Evolutionary conservation across 64 coral and sea anemone genomes (phyloP).

Genomic region (Actinia equina): DNA sequence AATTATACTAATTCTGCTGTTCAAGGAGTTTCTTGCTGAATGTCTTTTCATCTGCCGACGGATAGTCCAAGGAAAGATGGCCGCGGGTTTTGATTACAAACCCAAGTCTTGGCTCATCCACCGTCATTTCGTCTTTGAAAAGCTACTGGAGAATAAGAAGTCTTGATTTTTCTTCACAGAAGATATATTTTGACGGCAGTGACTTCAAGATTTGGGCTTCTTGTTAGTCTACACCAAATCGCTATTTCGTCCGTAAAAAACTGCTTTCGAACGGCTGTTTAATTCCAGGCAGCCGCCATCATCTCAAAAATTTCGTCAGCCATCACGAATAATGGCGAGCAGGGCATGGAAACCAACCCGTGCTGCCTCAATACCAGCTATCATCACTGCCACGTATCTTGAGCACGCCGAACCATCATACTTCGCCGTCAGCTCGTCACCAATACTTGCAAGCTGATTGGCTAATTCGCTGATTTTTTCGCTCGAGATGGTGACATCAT

Average conservation of each 20-base stretch:
- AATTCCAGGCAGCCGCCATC: background rate
- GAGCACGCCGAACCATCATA: background rate
- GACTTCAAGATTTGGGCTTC: too few relatives aligned
- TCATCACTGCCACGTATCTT: background rate
- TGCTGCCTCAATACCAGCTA: background rate
- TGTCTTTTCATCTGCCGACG: background rate
- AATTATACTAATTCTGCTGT: background rate
- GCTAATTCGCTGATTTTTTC: background rate
- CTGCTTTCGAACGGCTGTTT: background rate
- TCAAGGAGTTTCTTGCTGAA: background rate
- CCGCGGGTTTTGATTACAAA: too few relatives aligned
- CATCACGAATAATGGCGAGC: background rate
- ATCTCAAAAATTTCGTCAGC: background rate
- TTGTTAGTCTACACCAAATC: too few relatives aligned
- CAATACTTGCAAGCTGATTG: slow-evolving; percentile 2
- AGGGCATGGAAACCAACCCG: background rate
- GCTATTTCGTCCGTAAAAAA: too few relatives aligned
- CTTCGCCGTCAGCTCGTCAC: slow-evolving; percentile 9
- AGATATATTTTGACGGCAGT: too few relatives aligned
- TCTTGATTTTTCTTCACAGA: too few relatives aligned
- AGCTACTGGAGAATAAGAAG: too few relatives aligned
- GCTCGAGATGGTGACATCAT: background rate
- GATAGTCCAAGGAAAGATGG: too few relatives aligned
- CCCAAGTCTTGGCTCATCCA: too few relatives aligned
- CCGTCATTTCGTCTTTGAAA: too few relatives aligned